These are phyloP conservation scores for Atherinomorus stipes DNA, from an alignment of 2,113 vertebrate genomes.

Conservation along the genomic window DNA sequence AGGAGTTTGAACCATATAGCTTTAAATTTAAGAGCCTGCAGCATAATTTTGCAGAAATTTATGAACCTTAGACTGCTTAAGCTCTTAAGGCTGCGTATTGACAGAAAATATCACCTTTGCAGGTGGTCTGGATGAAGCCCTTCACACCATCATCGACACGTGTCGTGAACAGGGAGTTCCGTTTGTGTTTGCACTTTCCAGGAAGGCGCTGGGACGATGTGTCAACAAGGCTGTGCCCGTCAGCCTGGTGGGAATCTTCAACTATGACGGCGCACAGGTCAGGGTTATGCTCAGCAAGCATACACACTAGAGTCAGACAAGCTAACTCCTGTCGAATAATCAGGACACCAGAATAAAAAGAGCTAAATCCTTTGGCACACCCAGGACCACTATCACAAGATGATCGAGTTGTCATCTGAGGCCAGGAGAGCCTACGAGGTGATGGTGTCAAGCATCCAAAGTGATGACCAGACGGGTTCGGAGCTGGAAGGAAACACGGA, in stretches of 20 bases:
- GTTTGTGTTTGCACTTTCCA: slow-evolving; percentile 94
- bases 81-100: background rate
- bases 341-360: background rate
- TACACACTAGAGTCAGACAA: too few species aligned
- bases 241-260: slow-evolving; percentile 98
- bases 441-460: slow-evolving; percentile 85
- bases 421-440: slow-evolving; percentile 90
- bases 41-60: background rate
- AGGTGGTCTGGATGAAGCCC: slow-evolving; percentile 96
- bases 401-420: slow-evolving; percentile 92
- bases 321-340: background rate
- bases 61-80: background rate
- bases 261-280: slow-evolving; percentile 98
- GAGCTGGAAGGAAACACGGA: slow-evolving; percentile 38
- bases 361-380: background rate
- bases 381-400: slow-evolving; percentile 94
- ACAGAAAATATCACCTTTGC: slow-evolving; percentile 16
- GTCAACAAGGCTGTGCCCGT: slow-evolving; percentile 97
- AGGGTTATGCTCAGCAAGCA: slow-evolving; percentile 21
- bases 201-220: slow-evolving; percentile 94
- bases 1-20: too few species aligned
- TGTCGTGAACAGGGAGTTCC: slow-evolving; percentile 94
- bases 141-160: slow-evolving; percentile 91
- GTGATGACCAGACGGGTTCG: slow-evolving; percentile 40
- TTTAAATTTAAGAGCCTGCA: background rate